These are phyloP conservation scores for Sitta carolinensis DNA, from an alignment of 2,797 vertebrate species.

Conservation along the genomic window DNA sequence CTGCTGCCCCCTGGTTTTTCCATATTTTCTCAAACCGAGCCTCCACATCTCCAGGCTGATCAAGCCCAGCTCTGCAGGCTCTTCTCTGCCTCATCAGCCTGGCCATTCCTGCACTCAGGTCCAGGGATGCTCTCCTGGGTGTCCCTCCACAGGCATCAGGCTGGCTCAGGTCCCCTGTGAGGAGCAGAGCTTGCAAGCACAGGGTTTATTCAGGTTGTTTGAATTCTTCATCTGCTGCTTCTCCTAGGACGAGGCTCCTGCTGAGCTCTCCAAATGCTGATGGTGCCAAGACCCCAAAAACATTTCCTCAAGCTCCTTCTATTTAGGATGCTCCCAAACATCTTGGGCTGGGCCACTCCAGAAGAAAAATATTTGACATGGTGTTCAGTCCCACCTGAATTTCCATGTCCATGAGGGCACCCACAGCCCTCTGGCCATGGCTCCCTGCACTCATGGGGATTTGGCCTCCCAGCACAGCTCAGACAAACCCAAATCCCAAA, in stretches of 20 bases:
- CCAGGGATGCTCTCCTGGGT: not conserved
- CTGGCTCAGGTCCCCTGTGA: not conserved
- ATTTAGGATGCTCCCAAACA: not conserved
- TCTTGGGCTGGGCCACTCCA: fast-evolving
- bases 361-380: not conserved
- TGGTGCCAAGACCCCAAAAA: not conserved
- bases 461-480: fast-evolving
- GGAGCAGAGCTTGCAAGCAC: not conserved
- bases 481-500: not conserved
- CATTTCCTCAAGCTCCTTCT: not conserved
- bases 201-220: not conserved
- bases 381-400: not conserved
- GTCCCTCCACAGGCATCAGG: fast-evolving
- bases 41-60: not conserved
- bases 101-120: not conserved
- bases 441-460: fast-evolving
- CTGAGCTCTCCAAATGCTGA: not conserved
- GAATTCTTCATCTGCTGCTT: fast-evolving
- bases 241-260: not conserved
- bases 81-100: not conserved
- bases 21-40: not conserved
- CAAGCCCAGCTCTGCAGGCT: not conserved
- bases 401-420: not conserved
- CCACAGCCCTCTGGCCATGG: fast-evolving
- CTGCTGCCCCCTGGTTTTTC: not conserved